A percentile compares a stretch with the other conserved stretches of the same genome.
phyloP scores from a whole-genome alignment of 2,888 invertebrate species.

The Drosophila tanythrix region DNA sequence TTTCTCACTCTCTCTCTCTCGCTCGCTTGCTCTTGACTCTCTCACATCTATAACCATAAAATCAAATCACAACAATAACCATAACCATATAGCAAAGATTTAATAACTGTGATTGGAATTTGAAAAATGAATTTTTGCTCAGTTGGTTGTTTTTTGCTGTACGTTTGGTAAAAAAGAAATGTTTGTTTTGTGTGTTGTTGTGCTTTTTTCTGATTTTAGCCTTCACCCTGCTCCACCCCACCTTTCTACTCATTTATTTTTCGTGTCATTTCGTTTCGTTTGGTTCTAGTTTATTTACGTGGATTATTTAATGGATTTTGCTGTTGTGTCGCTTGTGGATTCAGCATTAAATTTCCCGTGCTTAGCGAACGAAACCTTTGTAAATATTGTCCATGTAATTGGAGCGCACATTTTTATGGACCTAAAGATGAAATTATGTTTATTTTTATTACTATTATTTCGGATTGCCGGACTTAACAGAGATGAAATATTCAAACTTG shows the following conservation, averaged over 20 bases:
- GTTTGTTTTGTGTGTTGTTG: slow-evolving; percentile 40
- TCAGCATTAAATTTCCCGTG: slow-evolving; percentile 69
- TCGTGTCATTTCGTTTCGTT: slow-evolving; percentile 57
- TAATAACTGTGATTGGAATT: slow-evolving; percentile 78
- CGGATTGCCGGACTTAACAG: slow-evolving; percentile 26
- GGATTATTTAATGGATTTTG: slow-evolving; percentile 76
- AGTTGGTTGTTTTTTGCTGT: slow-evolving; percentile 13
- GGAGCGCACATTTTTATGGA: slow-evolving; percentile 54
- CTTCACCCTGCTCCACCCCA: slow-evolving; percentile 3
- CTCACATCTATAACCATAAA: slow-evolving; percentile 74
- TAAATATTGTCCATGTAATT: slow-evolving; percentile 72
- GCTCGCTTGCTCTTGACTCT: slow-evolving; percentile 3
- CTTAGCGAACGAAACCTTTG: slow-evolving; percentile 47
- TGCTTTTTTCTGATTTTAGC: slow-evolving; percentile 21
- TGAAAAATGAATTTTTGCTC: slow-evolving; percentile 74
- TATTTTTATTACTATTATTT: slow-evolving; percentile 24
- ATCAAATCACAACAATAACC: slow-evolving; percentile 79
- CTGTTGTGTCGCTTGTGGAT: slow-evolving; percentile 41
- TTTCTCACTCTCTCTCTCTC: background rate
- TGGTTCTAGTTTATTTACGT: slow-evolving; percentile 70
- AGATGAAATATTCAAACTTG: slow-evolving; percentile 16
- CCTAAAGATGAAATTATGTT: slow-evolving; percentile 31
- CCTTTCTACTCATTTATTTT: slow-evolving; percentile 29
- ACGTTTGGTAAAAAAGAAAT: slow-evolving; percentile 40
- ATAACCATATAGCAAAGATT: slow-evolving; percentile 79